phyloP scores from a whole-genome alignment of 1,140 invertebrate genomes.

The Danaus melanippus region DNA sequence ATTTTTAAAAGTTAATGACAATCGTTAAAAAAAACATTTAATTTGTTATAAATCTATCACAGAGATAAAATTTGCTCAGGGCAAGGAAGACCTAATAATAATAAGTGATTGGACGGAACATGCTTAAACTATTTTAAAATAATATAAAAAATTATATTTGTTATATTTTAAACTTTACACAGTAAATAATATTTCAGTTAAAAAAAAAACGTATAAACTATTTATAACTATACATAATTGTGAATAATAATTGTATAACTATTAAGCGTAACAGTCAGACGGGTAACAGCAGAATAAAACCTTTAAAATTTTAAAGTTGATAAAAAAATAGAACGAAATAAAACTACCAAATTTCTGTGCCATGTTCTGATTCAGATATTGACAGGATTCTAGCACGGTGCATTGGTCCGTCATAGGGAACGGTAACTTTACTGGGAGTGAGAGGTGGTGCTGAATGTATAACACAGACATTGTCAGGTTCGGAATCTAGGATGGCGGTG shows the following conservation, averaged over 20 bases:
- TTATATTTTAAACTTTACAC: slow-evolving; percentile 12
- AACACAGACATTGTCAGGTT: slow-evolving; percentile 57
- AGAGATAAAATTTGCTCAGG: slow-evolving; percentile 33
- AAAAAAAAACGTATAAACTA: slow-evolving; percentile 6
- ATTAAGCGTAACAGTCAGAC: slow-evolving; percentile 34
- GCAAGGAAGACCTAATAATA: slow-evolving; percentile 37
- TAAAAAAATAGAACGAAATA: background rate
- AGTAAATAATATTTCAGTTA: slow-evolving; percentile 10
- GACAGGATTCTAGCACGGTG: slow-evolving; percentile 71
- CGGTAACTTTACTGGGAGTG: slow-evolving; percentile 71
- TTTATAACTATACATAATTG: slow-evolving; percentile 7
- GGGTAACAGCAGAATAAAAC: slow-evolving; percentile 29
- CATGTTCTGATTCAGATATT: slow-evolving; percentile 74
- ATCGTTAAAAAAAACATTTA: slow-evolving; percentile 12
- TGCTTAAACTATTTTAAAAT: slow-evolving; percentile 12
- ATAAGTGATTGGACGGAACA: slow-evolving; percentile 31
- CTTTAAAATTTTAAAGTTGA: too few relatives aligned
- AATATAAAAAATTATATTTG: slow-evolving; percentile 9
- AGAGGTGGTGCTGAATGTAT: slow-evolving; percentile 54
- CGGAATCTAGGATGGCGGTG: slow-evolving; percentile 64
- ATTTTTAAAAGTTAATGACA: slow-evolving; percentile 13
- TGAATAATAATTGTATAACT: slow-evolving; percentile 13
- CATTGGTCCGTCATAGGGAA: slow-evolving; percentile 70
- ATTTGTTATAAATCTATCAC: slow-evolving; percentile 41
- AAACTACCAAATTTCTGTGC: slow-evolving; percentile 83